These are phyloP conservation scores for Xestia ashworthii DNA, from an alignment of 2,888 invertebrate species.

Conservation along the genomic window DNA sequence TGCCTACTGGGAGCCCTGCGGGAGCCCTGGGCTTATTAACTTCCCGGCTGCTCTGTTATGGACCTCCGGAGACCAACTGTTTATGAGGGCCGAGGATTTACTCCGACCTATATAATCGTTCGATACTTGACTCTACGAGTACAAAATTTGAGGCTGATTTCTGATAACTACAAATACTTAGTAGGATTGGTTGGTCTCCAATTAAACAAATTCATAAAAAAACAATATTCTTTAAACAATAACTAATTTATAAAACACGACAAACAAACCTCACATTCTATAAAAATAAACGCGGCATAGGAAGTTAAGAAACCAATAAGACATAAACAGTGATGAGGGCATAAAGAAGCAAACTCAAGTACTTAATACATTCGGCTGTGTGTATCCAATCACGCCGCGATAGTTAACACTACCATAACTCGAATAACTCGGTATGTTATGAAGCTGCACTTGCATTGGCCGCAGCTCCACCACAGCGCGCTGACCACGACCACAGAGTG, in stretches of 20 bases:
- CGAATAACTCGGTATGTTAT: conserved; percentile 63
- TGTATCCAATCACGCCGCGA: conserved; percentile 66
- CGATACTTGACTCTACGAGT: conserved; percentile 10
- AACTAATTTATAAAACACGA: too few species aligned
- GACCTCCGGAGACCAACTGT: conserved; percentile 56
- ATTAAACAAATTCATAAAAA: not conserved
- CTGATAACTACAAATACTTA: not conserved
- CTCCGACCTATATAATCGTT: conserved; percentile 53
- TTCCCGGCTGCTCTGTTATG: conserved; percentile 54
- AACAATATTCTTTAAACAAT: too few species aligned
- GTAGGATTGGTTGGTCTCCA: not conserved
- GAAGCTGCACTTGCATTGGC: conserved; percentile 25
- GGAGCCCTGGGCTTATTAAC: conserved; percentile 65
- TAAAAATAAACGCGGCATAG: conserved; percentile 16
- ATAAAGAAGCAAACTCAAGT: conserved; percentile 54
- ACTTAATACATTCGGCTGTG: conserved; percentile 53
- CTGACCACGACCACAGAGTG: conserved; percentile 10
- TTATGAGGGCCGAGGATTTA: conserved; percentile 50
- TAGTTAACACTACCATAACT: conserved; percentile 70
- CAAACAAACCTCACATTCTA: not conserved
- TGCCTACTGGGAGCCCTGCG: conserved; percentile 50
- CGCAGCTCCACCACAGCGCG: conserved; percentile 4
- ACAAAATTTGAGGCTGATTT: not conserved
- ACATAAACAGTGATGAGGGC: conserved; percentile 40
- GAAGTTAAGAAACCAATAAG: conserved; percentile 41